Conservation (phyloP, 2,888 invertebrate species). For the Hyposoter didymator region DNA sequence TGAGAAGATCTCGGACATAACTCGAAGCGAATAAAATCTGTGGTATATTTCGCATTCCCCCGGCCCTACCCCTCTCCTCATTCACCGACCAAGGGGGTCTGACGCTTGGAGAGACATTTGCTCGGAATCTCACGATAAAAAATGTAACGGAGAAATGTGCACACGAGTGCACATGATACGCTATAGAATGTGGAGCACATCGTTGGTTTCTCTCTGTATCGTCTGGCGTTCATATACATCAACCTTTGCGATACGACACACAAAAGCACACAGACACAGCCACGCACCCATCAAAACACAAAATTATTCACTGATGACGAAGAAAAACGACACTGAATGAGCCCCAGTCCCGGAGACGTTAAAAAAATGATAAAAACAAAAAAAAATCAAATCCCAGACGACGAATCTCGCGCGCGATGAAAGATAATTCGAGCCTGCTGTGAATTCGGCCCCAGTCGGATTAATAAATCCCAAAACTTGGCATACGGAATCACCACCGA, state of each 20-base stretch:
- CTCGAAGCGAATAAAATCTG: constrained; percentile 22
- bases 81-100: constrained; percentile 6
- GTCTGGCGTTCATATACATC: constrained; percentile 23
- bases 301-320: constrained; percentile 4
- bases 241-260: constrained; percentile 39
- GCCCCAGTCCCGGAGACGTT: constrained; percentile 10
- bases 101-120: constrained; percentile 55
- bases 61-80: not conserved
- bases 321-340: constrained; percentile 4
- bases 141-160: constrained; percentile 61
- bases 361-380: not conserved
- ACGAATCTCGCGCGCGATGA: not conserved
- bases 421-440: not conserved
- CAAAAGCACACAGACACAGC: not conserved
- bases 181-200: constrained; percentile 62
- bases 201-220: constrained; percentile 28
- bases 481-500: not conserved
- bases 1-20: constrained; percentile 15
- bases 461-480: not conserved
- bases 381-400: not conserved
- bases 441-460: not conserved
- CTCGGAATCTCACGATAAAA: constrained; percentile 68
- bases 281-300: not conserved
- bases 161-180: constrained; percentile 44
- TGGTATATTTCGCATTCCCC: not conserved